phyloP scores from a whole-genome alignment of 2,888 invertebrate species.

The Amphimallon solstitiale region DNA sequence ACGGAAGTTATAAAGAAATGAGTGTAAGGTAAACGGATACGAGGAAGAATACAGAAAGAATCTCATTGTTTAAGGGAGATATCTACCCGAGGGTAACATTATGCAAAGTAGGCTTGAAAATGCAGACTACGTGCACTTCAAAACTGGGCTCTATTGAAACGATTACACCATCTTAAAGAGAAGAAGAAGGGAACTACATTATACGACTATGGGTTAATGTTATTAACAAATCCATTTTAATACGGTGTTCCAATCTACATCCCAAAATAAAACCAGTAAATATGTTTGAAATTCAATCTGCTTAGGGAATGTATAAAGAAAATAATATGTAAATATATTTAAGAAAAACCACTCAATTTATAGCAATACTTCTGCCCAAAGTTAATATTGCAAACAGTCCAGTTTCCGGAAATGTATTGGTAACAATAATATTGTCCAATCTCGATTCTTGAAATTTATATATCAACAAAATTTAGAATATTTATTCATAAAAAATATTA shows the following conservation, averaged over 20 bases:
- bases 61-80: constrained; percentile 56
- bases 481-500: too few species aligned
- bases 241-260: constrained; percentile 22
- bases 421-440: too few species aligned
- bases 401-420: too few species aligned
- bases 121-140: constrained; percentile 42
- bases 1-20: constrained; percentile 51
- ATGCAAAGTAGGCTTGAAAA: constrained; percentile 55
- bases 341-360: too few species aligned
- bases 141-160: constrained; percentile 36
- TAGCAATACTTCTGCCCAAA: too few species aligned
- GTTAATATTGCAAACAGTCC: too few species aligned
- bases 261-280: constrained; percentile 6
- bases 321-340: too few species aligned
- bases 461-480: too few species aligned
- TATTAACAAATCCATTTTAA: constrained; percentile 33
- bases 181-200: constrained; percentile 29
- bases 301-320: background rate
- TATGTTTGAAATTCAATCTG: constrained; percentile 14
- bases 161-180: constrained; percentile 33
- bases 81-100: constrained; percentile 59
- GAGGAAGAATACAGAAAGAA: constrained; percentile 56
- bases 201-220: constrained; percentile 24
- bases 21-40: constrained; percentile 54
- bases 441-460: too few species aligned